A percentile compares a stretch with the other conserved stretches of the same genome.
Conservation (phyloP, 1,140 invertebrate genomes). For the Orussus abietinus region DNA sequence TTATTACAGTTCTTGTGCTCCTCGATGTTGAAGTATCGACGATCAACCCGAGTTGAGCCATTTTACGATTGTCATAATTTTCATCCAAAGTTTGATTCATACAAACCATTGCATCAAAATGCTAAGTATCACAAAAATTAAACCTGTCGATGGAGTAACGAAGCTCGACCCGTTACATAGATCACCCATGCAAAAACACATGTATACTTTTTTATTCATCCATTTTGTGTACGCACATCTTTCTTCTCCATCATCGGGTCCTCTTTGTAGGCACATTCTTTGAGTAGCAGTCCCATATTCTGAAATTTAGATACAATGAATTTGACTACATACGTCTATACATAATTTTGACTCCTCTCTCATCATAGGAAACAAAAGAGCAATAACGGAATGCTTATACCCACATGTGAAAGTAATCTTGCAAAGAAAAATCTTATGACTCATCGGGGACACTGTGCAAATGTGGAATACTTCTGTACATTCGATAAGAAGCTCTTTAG, state of each 20-base stretch:
- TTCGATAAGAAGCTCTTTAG: too few species aligned
- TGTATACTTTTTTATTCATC: conserved; percentile 76
- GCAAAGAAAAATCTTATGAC: too few species aligned
- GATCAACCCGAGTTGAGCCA: too few species aligned
- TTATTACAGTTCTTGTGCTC: too few species aligned
- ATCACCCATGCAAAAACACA: conserved; percentile 92
- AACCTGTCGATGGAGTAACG: conserved; percentile 1
- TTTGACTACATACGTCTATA: background rate
- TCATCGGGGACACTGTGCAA: too few species aligned
- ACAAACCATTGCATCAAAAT: conserved; percentile 1
- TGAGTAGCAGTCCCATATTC: conserved; percentile 86
- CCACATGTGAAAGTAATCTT: too few species aligned
- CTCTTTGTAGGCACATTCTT: conserved; percentile 78
- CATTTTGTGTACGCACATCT: conserved; percentile 79
- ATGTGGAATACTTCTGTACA: too few species aligned
- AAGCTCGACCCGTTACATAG: conserved; percentile 65
- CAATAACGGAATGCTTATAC: too few species aligned
- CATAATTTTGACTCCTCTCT: background rate
- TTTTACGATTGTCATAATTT: too few species aligned
- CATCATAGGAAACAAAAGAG: too few species aligned
- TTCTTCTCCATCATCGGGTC: conserved; percentile 83
- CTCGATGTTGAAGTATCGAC: too few species aligned
- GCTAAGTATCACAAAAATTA: background rate
- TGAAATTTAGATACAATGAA: conserved; percentile 49
- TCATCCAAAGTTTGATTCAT: too few species aligned